Conservation (phyloP, 2,888 invertebrate genomes). For the Drosophila neutralis region DNA sequence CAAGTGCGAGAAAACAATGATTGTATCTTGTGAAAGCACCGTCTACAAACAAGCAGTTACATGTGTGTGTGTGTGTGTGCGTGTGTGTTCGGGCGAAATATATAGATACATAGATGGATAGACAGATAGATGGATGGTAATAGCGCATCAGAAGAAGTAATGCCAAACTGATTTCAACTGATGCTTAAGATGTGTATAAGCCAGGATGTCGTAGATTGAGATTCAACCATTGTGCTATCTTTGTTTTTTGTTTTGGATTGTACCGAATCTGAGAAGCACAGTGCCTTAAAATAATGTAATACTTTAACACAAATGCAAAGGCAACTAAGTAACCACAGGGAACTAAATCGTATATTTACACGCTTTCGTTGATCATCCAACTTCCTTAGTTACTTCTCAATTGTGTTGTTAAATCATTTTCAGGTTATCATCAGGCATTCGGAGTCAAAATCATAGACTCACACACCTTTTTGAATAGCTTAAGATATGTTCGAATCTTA, state of each 20-base stretch:
- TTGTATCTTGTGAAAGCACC: constrained; percentile 23
- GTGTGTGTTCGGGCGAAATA: not conserved
- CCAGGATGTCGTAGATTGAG: not conserved
- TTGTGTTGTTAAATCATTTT: not conserved
- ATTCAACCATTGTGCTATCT: not conserved
- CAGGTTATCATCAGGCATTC: not conserved
- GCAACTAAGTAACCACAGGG: not conserved
- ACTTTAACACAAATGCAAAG: not conserved
- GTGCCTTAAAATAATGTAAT: not conserved
- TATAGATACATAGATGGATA: not conserved
- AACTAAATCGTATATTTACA: too few relatives aligned
- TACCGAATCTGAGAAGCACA: not conserved
- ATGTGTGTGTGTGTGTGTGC: not conserved
- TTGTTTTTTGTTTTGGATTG: not conserved
- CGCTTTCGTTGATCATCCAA: too few relatives aligned
- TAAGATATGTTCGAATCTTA: constrained; percentile 15
- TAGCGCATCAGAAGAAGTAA: not conserved
- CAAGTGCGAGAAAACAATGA: constrained; percentile 49
- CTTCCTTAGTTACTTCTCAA: not conserved
- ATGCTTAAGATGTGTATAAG: not conserved
- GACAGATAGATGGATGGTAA: constrained; percentile 3
- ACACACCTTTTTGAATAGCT: constrained; percentile 17
- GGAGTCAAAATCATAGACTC: not conserved
- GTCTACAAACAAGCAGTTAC: constrained; percentile 12
- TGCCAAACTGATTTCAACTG: constrained; percentile 12